Evolutionary conservation across 2,888 invertebrate genomes (phyloP).

Genomic region (Abrostola triplasia): DNA sequence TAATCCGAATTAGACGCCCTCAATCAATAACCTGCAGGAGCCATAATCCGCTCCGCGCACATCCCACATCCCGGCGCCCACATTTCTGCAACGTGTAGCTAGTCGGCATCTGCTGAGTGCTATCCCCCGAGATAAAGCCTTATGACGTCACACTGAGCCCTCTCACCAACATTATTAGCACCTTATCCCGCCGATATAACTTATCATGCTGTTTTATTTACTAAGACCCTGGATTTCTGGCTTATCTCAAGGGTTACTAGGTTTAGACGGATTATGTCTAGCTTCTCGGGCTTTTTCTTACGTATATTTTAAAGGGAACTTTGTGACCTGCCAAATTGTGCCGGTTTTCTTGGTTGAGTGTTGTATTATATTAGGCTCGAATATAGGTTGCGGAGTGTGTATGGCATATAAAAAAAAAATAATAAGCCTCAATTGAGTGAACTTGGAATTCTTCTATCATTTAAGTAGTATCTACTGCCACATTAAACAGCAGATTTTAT

Average conservation of each 20-base stretch:
- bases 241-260: constrained; percentile 53
- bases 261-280: constrained; percentile 43
- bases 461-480: too few relatives aligned
- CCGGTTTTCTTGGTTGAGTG: too few relatives aligned
- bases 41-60: constrained; percentile 18
- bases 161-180: constrained; percentile 52
- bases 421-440: too few relatives aligned
- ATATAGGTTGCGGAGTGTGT: too few relatives aligned
- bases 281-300: constrained; percentile 14
- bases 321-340: neutral
- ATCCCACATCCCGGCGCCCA: constrained; percentile 27
- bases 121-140: constrained; percentile 66
- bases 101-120: constrained; percentile 66
- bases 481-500: too few relatives aligned
- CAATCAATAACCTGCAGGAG: neutral
- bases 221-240: constrained; percentile 47
- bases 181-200: constrained; percentile 50
- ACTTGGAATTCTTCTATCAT: too few relatives aligned
- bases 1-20: neutral
- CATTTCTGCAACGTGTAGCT: constrained; percentile 59
- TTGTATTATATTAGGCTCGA: too few relatives aligned
- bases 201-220: constrained; percentile 57
- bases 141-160: constrained; percentile 60
- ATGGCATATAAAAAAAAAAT: too few relatives aligned
- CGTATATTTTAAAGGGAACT: constrained; percentile 17